A percentile compares a stretch with the other conserved stretches of the same genome.
Conservation (phyloP, 2,888 invertebrate species). For the Dryocosmus kuriphilus region DNA sequence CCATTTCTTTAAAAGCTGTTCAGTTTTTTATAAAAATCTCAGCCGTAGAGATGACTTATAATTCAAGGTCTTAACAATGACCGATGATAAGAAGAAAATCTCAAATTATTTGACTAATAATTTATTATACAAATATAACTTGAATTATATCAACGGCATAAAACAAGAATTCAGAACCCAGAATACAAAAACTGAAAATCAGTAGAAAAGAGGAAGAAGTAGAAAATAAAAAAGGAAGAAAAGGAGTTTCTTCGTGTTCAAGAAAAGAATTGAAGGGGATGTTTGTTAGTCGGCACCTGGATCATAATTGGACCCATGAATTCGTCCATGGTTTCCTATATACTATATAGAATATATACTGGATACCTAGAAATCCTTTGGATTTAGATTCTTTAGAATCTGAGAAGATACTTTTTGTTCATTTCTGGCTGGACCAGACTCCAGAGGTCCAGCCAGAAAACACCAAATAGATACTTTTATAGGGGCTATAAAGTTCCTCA, state of each 20-base stretch:
- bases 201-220: slow-evolving; percentile 4
- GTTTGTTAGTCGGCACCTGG: slow-evolving; percentile 58
- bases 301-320: slow-evolving; percentile 62
- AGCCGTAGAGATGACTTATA: too few relatives aligned
- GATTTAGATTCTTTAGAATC: slow-evolving; percentile 27
- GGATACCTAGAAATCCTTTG: slow-evolving; percentile 16
- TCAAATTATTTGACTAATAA: too few relatives aligned
- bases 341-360: background rate
- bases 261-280: slow-evolving; percentile 47
- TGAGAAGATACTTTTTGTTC: slow-evolving; percentile 62
- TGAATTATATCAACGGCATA: too few relatives aligned
- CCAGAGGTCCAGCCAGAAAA: slow-evolving; percentile 61
- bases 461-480: slow-evolving; percentile 74
- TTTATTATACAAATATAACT: too few relatives aligned
- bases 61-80: too few relatives aligned
- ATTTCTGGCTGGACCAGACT: slow-evolving; percentile 47
- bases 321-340: background rate
- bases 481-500: slow-evolving; percentile 70
- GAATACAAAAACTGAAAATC: slow-evolving; percentile 6
- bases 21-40: too few relatives aligned
- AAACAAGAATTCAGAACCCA: too few relatives aligned
- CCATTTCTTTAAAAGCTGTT: too few relatives aligned
- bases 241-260: slow-evolving; percentile 10
- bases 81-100: too few relatives aligned
- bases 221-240: slow-evolving; percentile 36